Evolutionary conservation across 2,797 vertebrate genomes (phyloP).

Genomic region (Gobio occitaniae): DNA sequence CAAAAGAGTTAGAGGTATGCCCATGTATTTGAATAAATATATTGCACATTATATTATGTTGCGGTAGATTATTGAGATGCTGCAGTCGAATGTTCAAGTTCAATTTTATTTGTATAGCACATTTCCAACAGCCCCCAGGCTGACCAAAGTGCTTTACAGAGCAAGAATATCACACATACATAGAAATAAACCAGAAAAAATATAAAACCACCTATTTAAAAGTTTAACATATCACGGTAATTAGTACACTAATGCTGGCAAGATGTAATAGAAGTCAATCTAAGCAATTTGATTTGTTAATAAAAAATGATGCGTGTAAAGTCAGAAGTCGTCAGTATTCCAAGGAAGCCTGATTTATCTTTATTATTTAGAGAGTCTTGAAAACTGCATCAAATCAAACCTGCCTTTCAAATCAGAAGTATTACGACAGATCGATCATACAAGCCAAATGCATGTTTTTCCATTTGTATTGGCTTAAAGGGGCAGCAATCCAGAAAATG

Average conservation of each 20-base stretch:
- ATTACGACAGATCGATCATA: not conserved
- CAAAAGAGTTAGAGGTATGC: not conserved
- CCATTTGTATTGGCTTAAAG: not conserved
- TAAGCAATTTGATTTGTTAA: not conserved
- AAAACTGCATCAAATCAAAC: slow-evolving; percentile 22
- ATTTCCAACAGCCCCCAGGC: no score
- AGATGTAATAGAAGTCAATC: not conserved
- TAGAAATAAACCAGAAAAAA: no score
- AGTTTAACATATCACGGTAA: no score
- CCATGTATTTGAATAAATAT: not conserved
- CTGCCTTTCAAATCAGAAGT: not conserved
- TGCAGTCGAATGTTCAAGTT: not conserved
- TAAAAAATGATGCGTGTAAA: not conserved
- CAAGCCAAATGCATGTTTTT: not conserved
- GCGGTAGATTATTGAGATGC: not conserved
- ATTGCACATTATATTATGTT: not conserved
- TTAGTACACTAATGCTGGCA: not conserved
- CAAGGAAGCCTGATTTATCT: slow-evolving; percentile 2
- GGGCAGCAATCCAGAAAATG: not conserved
- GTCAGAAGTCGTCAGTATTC: not conserved
- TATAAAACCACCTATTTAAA: no score
- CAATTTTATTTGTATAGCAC: no score
- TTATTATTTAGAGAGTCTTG: slow-evolving; percentile 2
- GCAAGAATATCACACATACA: no score
- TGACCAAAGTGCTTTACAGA: no score